Conservation (phyloP, 2,888 invertebrate species). For the Leptothorax acervorum region DNA sequence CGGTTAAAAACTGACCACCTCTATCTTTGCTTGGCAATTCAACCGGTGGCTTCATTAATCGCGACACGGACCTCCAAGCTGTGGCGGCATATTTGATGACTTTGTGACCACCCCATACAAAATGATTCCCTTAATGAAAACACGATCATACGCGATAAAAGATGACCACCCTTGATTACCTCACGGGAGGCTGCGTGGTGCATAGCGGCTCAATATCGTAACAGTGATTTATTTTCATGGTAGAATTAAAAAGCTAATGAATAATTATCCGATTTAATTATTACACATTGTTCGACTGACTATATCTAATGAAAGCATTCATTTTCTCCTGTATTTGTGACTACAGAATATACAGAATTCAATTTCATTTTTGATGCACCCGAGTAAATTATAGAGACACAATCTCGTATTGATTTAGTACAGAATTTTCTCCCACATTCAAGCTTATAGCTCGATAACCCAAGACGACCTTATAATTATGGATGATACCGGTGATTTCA, state of each 20-base stretch:
- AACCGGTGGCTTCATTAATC: conserved; percentile 78
- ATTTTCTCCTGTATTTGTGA: conserved; percentile 13
- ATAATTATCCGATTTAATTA: conserved; percentile 52
- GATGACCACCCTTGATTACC: conserved; percentile 63
- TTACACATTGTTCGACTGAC: conserved; percentile 28
- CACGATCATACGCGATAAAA: conserved; percentile 76
- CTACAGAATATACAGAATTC: neutral
- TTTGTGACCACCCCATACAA: conserved; percentile 71
- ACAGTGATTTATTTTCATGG: conserved; percentile 40
- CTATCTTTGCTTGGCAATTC: conserved; percentile 74
- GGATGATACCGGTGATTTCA: conserved; percentile 20
- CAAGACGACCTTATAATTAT: conserved; percentile 39
- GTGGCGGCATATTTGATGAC: conserved; percentile 74
- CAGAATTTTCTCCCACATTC: conserved; percentile 1
- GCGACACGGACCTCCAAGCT: conserved; percentile 75
- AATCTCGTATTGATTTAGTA: conserved; percentile 22
- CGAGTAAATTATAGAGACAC: conserved; percentile 35
- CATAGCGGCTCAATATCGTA: conserved; percentile 25
- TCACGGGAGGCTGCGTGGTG: conserved; percentile 18
- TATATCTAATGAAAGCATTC: neutral
- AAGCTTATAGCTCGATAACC: conserved; percentile 23
- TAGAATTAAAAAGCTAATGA: conserved; percentile 45
- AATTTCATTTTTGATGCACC: conserved; percentile 28
- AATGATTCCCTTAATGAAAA: conserved; percentile 77
- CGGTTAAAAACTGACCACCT: conserved; percentile 73